Evolutionary conservation across 2,797 vertebrate species (phyloP).

Genomic region (Cynodonichthys magdalenae): DNA sequence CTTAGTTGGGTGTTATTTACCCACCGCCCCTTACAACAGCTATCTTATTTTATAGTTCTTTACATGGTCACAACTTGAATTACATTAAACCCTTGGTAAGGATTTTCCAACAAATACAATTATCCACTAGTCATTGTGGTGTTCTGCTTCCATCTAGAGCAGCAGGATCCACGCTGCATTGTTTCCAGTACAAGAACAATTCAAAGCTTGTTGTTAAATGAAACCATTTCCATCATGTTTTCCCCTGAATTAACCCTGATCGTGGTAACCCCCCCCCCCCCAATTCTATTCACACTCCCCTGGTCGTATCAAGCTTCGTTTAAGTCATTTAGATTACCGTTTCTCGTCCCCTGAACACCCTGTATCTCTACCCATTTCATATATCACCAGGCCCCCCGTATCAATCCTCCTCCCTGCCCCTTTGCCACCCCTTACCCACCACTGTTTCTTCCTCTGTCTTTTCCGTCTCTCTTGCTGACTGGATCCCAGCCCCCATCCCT

Average conservation of each 20-base stretch:
- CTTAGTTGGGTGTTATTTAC: constrained; percentile 62
- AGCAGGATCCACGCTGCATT: constrained; percentile 77
- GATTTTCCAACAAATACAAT: constrained; percentile 73
- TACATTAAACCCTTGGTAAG: constrained; percentile 76
- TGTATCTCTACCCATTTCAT: constrained; percentile 79
- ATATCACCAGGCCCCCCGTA: constrained; percentile 70
- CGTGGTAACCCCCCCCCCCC: constrained; percentile 74
- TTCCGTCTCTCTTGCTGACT: constrained; percentile 64
- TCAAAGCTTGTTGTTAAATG: constrained; percentile 82
- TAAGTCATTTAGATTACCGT: constrained; percentile 83
- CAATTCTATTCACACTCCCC: constrained; percentile 78
- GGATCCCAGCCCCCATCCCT: constrained; percentile 76
- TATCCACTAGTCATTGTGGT: constrained; percentile 75
- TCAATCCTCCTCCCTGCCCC: constrained; percentile 68
- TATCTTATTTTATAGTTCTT: constrained; percentile 56
- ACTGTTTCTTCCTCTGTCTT: constrained; percentile 49
- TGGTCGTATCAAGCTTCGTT: constrained; percentile 82
- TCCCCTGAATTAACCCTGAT: constrained; percentile 79
- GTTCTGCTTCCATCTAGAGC: constrained; percentile 69
- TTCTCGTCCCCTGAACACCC: constrained; percentile 73
- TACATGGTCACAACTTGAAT: constrained; percentile 74
- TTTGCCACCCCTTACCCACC: constrained; percentile 72
- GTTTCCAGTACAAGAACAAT: constrained; percentile 77
- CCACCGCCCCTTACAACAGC: constrained; percentile 44
- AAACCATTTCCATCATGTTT: constrained; percentile 81